Base-by-base conservation (phyloP, 2,888 invertebrate genomes). In the Noctua janthe region DNA sequence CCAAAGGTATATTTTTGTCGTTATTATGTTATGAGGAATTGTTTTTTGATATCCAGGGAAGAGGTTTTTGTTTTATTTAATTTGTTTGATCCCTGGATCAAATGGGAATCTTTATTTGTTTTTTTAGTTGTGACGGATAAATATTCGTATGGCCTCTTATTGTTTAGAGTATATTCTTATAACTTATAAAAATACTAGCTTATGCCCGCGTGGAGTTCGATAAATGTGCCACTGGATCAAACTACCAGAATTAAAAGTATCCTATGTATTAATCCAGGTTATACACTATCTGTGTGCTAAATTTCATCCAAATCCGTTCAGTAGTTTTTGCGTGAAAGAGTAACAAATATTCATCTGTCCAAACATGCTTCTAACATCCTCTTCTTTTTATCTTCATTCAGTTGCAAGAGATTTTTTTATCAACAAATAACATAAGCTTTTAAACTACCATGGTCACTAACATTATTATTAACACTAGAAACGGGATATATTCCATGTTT, bases 11-110 rank as follows among this genome's bases (percentile, higher is more conserved):
- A 84, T 88, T 84, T 71, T 79, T 35, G 47, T 75, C 67, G 49
- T 87, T 82, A 72, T 70, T 70, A 39, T 71, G 54, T 75, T 85
- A 88, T 88, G 79, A 82, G 66, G 69, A 74, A 56, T 75, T 73
- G 81, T 88, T 82, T 82, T 88, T 82, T 81, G 81, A 75, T 88
- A 87, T 81, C 49, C 43, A 6, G 23, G 56, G 56, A 70, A 79
- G 76, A 71, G 59, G 23, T 56, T 74, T 64, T 72, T 71, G 71
- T 72, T 73, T 7, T 70, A 81, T 54, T 69, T 72, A 13, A 62
- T 76, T 76, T 70, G 35, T 66, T 54, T 66, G 29, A 56, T 69
- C 43, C 66, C 13, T 5, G 6, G 39, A 87, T 76, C 62, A n/a
- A 74, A 56, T 69, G 29, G n/a, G 5, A n/a, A 29, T 72, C 10